Base-by-base conservation (phyloP, 2,888 invertebrate species). In the Aphidoletes aphidimyza region DNA sequence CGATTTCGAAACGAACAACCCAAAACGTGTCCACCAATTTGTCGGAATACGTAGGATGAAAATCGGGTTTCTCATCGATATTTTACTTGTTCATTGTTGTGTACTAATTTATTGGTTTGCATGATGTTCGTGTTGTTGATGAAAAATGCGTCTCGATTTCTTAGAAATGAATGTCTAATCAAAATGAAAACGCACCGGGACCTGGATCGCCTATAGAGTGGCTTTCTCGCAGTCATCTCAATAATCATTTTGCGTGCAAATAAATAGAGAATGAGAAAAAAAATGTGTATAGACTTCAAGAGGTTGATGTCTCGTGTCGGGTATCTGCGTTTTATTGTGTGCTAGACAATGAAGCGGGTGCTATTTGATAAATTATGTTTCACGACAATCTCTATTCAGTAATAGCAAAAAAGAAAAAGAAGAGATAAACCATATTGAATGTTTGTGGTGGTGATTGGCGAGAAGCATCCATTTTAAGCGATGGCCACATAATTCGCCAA, bases 301-400 rank as follows among this genome's bases (percentile, higher is more conserved):
- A 30, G 69, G 69, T 14, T 69, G 69, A 14, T 69, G 69, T 30
- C 69, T 26, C 30, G 69, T 69, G 69, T 30, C 69, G 14, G 5
- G 69, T 69, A 34, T 69, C 69, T 69, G 69, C 30, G 30, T 69
- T 69, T 69, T 69, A 69, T 69, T 69, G 69, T 69, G 69, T 69
- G 69, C 69, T 22, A 54, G 22, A 54, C 34, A 69, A 69, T 69
- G 30, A 30, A 69, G 30, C 14, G 69, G 34, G 34, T 34, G 69
- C 34, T 30, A 69, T 69, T 69, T 69, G 69, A 69, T 69, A 69
- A 69, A 69, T 69, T 69, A 69, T n/a, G n/a, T 69, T 69, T 3
- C 30, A 30, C 14, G 69, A 69, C 69, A 69, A 69, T 69, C 34
- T 69, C 3, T 26, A 26, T 54, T 8, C 6, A 22, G 54, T 26